Evolutionary conservation across 2,888 invertebrate genomes (phyloP), one percentile per base, ranked within the genome.

Genomic region (Catocala nupta): DNA sequence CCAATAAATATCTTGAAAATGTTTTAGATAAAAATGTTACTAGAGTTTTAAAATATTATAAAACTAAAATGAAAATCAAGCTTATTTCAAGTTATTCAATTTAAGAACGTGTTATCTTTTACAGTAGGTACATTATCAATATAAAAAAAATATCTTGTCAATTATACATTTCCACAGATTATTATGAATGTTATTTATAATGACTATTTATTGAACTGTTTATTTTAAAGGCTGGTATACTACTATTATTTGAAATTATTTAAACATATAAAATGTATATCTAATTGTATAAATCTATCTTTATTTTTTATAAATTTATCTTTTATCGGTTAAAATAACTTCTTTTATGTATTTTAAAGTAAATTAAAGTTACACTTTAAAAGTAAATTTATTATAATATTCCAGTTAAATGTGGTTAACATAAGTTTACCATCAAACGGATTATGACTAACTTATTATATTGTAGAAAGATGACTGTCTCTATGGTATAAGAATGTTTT

Each of bases 361-460:
- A 57, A 33, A 47, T 48, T 36, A 16, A 48, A 39, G 36, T 34
- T 55, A 55, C 8, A n/a, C 45, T 45, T 45, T 9, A 34, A 25
- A 49, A 45, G 33, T 45, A 65, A 69, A 63, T 47, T 65, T 69
- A 60, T 60, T 63, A 63, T 25, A 62, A 60, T 63, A 45, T 61
- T 68, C 36, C 11, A 55, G 55, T 63, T 63, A 70, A 66, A 57
- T 62, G 44, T 59, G 66, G 63, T 66, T 76, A 77, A 82, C 90
- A 85, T 92, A 92, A 90, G 91, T 91, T 92, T 92, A 91, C 91
- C 92, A 92, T 90, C 91, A 84, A 66, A 76, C 63, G 65, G 77
- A 82, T 73, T 75, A 77, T 78, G 75, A 70, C 65, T 69, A 76
- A 75, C 73, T 75, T 70, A 77, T 65, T 80, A 81, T 73, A 77